These are phyloP conservation scores for Delia radicum DNA, from an alignment of 1,140 invertebrate genomes.

Conservation along the genomic window DNA sequence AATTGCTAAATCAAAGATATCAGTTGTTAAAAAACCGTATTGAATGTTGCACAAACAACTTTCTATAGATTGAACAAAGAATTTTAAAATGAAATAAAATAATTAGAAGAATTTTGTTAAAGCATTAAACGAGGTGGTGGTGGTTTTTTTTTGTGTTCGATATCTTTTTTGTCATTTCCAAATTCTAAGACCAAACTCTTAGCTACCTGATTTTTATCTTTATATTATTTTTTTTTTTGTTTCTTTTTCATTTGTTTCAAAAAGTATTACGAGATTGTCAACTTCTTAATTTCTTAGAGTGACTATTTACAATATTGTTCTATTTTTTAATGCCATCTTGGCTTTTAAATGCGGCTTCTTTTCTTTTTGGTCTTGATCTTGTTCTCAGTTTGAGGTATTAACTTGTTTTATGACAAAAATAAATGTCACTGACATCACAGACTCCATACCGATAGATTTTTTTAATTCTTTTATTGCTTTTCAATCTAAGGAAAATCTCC, in stretches of 20 bases:
- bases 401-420: constrained; percentile 4
- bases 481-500: no score
- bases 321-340: not conserved
- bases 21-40: not conserved
- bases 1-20: not conserved
- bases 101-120: not conserved
- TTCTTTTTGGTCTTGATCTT: not conserved
- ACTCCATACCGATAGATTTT: not conserved
- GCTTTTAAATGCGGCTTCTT: constrained; percentile 12
- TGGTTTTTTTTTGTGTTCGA: not conserved
- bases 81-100: not conserved
- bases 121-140: not conserved
- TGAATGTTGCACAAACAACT: not conserved
- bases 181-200: not conserved
- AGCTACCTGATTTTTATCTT: not conserved
- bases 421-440: not conserved
- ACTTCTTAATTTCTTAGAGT: not conserved
- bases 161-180: not conserved
- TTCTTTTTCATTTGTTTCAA: not conserved
- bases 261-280: constrained; percentile 3
- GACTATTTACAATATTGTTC: not conserved
- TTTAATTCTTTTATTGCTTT: not conserved
- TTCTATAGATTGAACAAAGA: not conserved
- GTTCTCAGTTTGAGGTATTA: not conserved
- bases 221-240: no score